Conservation (phyloP, 2,797 vertebrate genomes). For the Moxostoma hubbsi region DNA sequence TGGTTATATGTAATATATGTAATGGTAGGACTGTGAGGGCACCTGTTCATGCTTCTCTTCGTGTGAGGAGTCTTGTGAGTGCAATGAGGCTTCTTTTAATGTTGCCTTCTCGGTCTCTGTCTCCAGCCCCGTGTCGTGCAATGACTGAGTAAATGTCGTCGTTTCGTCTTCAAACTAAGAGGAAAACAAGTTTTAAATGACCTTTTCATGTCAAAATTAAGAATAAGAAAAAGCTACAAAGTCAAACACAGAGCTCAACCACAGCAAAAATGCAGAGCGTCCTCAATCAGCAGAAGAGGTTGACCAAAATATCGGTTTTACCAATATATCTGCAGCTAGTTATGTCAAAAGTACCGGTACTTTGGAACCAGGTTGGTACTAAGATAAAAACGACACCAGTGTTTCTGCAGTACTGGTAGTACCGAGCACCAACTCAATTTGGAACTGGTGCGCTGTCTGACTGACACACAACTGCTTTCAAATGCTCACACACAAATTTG, state of each 20-base stretch:
- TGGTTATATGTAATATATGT: no score
- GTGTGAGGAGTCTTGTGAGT: constrained; percentile 70
- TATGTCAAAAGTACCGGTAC: no score
- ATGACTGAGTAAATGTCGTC: constrained; percentile 67
- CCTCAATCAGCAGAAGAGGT: not conserved
- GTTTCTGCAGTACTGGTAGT: no score
- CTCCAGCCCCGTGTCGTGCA: constrained; percentile 74
- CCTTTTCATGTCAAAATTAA: not conserved
- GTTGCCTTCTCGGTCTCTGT: constrained; percentile 62
- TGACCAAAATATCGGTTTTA: no score
- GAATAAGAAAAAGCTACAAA: not conserved
- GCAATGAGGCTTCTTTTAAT: constrained; percentile 64
- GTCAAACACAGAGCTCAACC: not conserved
- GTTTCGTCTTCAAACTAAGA: constrained; percentile 70
- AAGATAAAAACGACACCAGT: no score
- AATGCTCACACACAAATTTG: no score
- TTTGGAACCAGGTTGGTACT: no score
- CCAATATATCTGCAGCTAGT: no score
- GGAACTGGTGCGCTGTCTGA: no score
- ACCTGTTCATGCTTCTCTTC: constrained; percentile 77
- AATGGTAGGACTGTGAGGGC: not conserved
- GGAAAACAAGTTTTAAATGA: not conserved
- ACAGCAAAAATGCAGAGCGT: not conserved
- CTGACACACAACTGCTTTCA: no score
- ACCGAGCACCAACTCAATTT: no score